Base-by-base conservation (phyloP, 64 coral and sea anemone genomes). In the Exaiptasia diaphana region DNA sequence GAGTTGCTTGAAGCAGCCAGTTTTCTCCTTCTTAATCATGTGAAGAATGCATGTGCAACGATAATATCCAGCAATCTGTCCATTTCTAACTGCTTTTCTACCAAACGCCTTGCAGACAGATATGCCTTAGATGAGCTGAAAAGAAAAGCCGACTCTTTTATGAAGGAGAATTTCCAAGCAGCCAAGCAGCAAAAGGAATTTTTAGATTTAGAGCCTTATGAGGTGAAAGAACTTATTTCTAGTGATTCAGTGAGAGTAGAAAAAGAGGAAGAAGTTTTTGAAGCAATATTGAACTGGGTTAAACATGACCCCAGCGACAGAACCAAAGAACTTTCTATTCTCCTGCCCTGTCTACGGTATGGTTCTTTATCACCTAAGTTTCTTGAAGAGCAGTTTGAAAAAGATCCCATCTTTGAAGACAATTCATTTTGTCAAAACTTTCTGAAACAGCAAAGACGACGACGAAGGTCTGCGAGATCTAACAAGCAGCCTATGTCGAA, bases 251-350 rank as follows among this genome's bases (percentile, higher is more conserved):
- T 93, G 37, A 62, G 77, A 11, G 90, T 93, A 6, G 90, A 93
- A 46, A 93, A 64, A 35, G 90, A 86, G 61, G 90, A 93, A n/a
- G 82, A 93, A 73, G 78, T 79, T 1, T 93, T 84, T 72, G 68
- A 75, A 26, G 76, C 54, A 43, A 53, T 87, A 36, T 40, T 93
- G 38, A 93, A 80, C 35, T 93, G 83, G 90, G 77, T 87, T 1
- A 81, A 74, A 38, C 83, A 93, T 43, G 82, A 92, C 50, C 46
- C 57, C 20, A 44, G 30, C 15, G 34, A 46, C 32, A 82, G 83
- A 42, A 48, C 18, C 9, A 30, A 54, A 34, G 45, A 37, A 56
- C 76, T 87, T 27, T 53, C 90, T 9, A 53, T 73, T 4, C 17
- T 81, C 18, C 44, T 93, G 22, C 68, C 40, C 3, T 39, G 46